phyloP scores from a whole-genome alignment of 1,140 invertebrate species.

The Drosophila nannoptera region DNA sequence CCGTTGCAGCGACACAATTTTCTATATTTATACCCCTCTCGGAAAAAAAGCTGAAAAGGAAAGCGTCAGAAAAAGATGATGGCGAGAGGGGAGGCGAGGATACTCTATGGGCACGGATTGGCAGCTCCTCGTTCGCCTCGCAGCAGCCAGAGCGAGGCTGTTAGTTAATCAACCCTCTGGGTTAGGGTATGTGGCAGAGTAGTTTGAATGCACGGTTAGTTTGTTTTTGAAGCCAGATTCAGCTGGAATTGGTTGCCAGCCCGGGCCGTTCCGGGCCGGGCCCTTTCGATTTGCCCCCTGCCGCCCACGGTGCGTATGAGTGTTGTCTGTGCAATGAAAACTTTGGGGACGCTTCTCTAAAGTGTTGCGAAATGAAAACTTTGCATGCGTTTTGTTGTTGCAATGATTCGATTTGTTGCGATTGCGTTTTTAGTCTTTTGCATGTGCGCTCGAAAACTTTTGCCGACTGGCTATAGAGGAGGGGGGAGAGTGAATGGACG shows the following conservation, averaged over 20 bases:
- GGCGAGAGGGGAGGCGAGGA: no score
- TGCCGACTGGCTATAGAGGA: background rate
- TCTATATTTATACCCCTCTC: conserved; percentile 75
- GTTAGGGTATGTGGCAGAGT: conserved; percentile 33
- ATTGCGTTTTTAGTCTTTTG: conserved; percentile 76
- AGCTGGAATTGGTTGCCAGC: conserved; percentile 27
- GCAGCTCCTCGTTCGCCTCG: no score
- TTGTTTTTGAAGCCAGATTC: conserved; percentile 49
- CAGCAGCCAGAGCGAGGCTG: background rate
- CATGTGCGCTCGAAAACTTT: conserved; percentile 65
- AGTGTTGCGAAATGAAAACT: conserved; percentile 73
- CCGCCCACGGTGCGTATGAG: conserved; percentile 28
- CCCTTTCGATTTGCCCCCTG: background rate
- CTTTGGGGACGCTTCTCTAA: conserved; percentile 50
- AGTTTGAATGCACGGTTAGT: conserved; percentile 57
- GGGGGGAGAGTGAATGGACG: background rate
- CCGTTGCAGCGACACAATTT: conserved; percentile 75
- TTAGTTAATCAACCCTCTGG: background rate
- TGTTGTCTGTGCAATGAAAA: conserved; percentile 48
- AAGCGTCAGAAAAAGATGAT: background rate
- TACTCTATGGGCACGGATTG: no score
- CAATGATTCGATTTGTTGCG: conserved; percentile 76
- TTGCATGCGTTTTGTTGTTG: conserved; percentile 62
- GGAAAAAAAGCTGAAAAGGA: background rate
- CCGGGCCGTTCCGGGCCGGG: conserved; percentile 2